These are phyloP conservation scores for Tapera naevia DNA, from an alignment of 2,797 vertebrate species.

Conservation along the genomic window DNA sequence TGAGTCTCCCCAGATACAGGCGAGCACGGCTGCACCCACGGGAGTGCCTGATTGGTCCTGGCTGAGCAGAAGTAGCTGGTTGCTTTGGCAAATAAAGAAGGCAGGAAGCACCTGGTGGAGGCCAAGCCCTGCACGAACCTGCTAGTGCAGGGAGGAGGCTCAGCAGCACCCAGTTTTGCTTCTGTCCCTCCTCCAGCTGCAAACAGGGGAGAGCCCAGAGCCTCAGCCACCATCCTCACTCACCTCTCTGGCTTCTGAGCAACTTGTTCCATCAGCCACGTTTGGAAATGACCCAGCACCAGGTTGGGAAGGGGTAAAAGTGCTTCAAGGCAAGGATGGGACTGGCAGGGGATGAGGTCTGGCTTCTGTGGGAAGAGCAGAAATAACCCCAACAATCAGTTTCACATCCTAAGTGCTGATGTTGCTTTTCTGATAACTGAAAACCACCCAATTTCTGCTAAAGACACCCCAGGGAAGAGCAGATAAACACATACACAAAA, in stretches of 20 bases:
- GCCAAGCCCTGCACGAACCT: not conserved
- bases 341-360: not conserved
- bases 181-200: constrained; percentile 46
- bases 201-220: not conserved
- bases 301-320: not conserved
- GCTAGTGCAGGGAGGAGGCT: not conserved
- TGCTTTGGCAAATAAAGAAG: not conserved
- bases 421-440: not conserved
- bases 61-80: not conserved
- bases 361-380: not conserved
- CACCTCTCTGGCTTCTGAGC: not conserved
- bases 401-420: not conserved
- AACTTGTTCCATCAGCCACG: accelerated
- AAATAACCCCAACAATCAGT: not conserved
- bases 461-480: not conserved
- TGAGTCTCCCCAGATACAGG: constrained; percentile 64
- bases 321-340: accelerated
- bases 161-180: not conserved
- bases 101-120: constrained; percentile 75
- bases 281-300: not conserved
- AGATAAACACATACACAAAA: not conserved
- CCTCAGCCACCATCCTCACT: accelerated
- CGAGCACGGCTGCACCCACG: not conserved
- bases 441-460: not conserved
- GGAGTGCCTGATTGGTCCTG: constrained; percentile 37